Base-by-base conservation (phyloP, 2,797 vertebrate species). In the Thaleichthys pacificus region DNA sequence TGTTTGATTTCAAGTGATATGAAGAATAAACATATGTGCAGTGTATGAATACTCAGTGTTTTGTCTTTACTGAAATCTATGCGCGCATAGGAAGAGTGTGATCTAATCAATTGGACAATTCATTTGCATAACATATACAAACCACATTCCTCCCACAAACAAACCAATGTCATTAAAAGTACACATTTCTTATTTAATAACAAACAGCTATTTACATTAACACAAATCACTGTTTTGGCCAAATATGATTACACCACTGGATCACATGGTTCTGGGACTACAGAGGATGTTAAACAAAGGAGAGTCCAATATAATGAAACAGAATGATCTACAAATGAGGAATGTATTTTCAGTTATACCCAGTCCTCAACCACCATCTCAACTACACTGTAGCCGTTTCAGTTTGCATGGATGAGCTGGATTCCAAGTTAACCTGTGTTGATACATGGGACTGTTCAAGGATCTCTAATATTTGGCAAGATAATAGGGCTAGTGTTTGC, bases 121-220 rank as follows among this genome's bases (percentile, higher is more conserved):
- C 51, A 56, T 56, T 56, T 6, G 17, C 51, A 17, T 17, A 17
- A 56, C 17, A 17, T n/a, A n/a, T 3, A 56, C 51, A 56, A 4
- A 24, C 60, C 14, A 61, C 24, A 69, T 60, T n/a, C 28, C 2
- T 11, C 24, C n/a, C 56, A 22, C n/a, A 69, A 72, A 22, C 63
- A 61, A 32, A 61, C 2, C 54, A 68, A 35, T 5, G 66, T 65
- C 17, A 60, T 83, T 83, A 90, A 89, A 91, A 92, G 88, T 86
- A 77, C 79, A 91, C 79, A 73, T 77, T 82, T 78, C 75, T 80
- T 82, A 90, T 94, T 93, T 91, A 92, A 93, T 92, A 91, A 88
- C 86, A 92, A 92, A 92, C 84, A 84, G 70, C 72, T 93, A 92
- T 93, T 91, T 93, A 93, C 92, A 86, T 77, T 79, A 87, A 84